phyloP scores from a whole-genome alignment of 2,797 vertebrate genomes.

The Onychomys leucogaster region DNA sequence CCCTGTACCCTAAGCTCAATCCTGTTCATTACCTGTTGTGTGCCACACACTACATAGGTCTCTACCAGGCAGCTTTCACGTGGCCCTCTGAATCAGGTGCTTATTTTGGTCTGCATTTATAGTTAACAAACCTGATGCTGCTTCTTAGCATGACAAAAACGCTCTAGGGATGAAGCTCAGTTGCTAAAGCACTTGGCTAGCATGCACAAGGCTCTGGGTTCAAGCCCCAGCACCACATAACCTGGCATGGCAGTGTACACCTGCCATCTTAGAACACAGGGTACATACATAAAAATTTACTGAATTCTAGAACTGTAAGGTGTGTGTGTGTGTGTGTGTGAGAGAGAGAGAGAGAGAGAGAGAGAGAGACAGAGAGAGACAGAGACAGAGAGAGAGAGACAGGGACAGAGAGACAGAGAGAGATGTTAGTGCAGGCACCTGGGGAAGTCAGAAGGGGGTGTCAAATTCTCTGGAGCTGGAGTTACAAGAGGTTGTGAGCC shows the following conservation, averaged over 20 bases:
- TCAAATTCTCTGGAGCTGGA: not conserved
- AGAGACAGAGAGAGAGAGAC: too few species aligned
- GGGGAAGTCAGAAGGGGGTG: not conserved
- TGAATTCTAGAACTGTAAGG: not conserved
- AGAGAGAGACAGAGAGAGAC: too few species aligned
- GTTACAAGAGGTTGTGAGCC: not conserved
- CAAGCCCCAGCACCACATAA: not conserved
- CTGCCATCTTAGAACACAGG: not conserved
- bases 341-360: too few species aligned
- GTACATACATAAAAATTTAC: not conserved
- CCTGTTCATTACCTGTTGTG: fast-evolving
- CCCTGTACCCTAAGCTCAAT: fast-evolving
- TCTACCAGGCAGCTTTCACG: not conserved
- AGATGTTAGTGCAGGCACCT: not conserved
- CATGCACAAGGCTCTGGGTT: not conserved
- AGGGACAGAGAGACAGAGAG: too few species aligned
- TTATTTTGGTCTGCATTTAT: not conserved
- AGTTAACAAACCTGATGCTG: not conserved
- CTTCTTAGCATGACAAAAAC: not conserved
- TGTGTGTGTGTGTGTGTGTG: not conserved
- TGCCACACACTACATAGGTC: not conserved
- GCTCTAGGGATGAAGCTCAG: not conserved
- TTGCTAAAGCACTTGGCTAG: not conserved
- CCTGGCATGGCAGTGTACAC: not conserved
- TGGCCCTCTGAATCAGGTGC: not conserved